Evolutionary conservation across 35 echinoderm and acorn worm species (phyloP).

Genomic region (Ophiothrix spiculata): DNA sequence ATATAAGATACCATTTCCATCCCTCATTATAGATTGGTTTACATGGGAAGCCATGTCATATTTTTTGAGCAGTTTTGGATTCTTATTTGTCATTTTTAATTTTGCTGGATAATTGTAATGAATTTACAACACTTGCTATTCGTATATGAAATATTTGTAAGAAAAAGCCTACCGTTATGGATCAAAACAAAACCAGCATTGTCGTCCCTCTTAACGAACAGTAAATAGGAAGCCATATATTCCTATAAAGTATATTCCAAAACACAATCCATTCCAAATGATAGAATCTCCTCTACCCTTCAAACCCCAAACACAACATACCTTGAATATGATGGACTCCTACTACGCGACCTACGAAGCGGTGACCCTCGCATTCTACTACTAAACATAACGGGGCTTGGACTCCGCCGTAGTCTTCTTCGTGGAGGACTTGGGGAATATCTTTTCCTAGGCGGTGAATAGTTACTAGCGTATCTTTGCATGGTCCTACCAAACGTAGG

Average conservation of each 20-base stretch:
- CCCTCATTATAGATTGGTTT: too few species aligned
- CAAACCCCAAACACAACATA: slow-evolving; percentile 26
- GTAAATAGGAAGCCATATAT: neutral
- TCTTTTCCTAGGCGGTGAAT: slow-evolving; percentile 18
- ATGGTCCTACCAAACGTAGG: neutral
- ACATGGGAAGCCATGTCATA: too few species aligned
- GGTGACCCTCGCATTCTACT: slow-evolving; percentile 15
- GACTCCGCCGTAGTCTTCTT: slow-evolving; percentile 1
- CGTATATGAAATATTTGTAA: too few species aligned
- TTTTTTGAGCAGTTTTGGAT: too few species aligned
- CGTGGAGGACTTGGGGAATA: neutral
- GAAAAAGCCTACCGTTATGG: too few species aligned
- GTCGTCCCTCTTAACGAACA: neutral
- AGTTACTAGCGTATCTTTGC: neutral
- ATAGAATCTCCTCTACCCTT: neutral
- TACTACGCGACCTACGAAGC: slow-evolving; percentile 43
- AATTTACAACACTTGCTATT: too few species aligned
- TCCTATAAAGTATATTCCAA: too few species aligned
- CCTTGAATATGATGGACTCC: slow-evolving; percentile 77
- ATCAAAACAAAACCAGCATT: too few species aligned
- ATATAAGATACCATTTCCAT: too few species aligned
- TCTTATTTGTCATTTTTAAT: too few species aligned
- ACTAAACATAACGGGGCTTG: slow-evolving; percentile 10
- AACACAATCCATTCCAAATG: neutral
- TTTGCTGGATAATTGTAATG: too few species aligned